Percentiles rank a stretch among this genome's conserved stretches.
These are phyloP conservation scores for Axea sp. DNA, from an alignment of 2,888 invertebrate genomes.

Conservation along the genomic window DNA sequence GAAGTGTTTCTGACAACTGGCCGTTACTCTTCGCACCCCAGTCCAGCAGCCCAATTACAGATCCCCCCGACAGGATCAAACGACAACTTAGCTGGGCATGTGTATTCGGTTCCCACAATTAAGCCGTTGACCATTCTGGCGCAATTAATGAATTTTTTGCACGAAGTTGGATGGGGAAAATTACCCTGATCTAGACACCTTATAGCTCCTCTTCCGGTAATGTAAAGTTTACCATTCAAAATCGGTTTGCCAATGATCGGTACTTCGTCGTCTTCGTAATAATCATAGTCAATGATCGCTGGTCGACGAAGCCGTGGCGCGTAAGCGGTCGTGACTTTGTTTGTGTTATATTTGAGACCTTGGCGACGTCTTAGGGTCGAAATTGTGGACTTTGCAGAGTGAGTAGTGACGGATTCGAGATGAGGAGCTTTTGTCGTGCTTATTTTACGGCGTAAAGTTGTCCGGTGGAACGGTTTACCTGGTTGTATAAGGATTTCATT, in stretches of 20 bases:
- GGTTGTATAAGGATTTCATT: slow-evolving; percentile 55
- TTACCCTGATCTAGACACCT: slow-evolving; percentile 94
- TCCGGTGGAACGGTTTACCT: slow-evolving; percentile 73
- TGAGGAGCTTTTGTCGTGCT: slow-evolving; percentile 75
- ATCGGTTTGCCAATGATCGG: slow-evolving; percentile 81
- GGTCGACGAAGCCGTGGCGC: slow-evolving; percentile 70
- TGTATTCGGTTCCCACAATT: slow-evolving; percentile 92
- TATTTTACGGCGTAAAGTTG: slow-evolving; percentile 75
- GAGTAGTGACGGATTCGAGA: slow-evolving; percentile 60
- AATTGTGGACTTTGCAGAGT: slow-evolving; percentile 66
- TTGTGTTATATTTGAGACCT: slow-evolving; percentile 59
- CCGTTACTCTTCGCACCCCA: slow-evolving; percentile 88
- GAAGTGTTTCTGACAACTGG: no score
- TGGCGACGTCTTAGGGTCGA: slow-evolving; percentile 65
- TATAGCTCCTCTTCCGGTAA: slow-evolving; percentile 83
- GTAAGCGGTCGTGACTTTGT: slow-evolving; percentile 50
- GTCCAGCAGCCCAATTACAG: slow-evolving; percentile 92
- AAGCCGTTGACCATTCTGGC: slow-evolving; percentile 89
- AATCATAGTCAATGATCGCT: slow-evolving; percentile 83
- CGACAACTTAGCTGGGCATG: slow-evolving; percentile 91
- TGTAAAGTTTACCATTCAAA: slow-evolving; percentile 82
- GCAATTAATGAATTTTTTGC: slow-evolving; percentile 95
- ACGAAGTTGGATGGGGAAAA: slow-evolving; percentile 94
- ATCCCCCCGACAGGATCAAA: slow-evolving; percentile 95
- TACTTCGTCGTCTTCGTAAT: slow-evolving; percentile 84